Conservation (phyloP, 2,113 vertebrate species). For the Mellivora capensis region DNA sequence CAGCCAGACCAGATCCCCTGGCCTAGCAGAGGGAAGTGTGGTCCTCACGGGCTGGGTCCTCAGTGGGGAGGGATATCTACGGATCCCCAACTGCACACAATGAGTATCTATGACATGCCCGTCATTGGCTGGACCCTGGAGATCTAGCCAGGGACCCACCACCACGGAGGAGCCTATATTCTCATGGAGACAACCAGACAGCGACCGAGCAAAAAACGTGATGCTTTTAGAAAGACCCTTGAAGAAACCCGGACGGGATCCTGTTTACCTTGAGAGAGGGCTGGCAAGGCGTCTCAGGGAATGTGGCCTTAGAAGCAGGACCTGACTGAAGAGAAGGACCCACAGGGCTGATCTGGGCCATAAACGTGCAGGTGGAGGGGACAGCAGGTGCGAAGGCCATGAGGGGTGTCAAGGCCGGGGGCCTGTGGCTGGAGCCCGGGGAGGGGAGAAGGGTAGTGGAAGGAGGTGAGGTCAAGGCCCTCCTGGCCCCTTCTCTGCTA, state of each 20-base stretch:
- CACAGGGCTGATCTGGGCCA: no score
- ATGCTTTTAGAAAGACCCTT: neutral
- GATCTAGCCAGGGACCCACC: neutral
- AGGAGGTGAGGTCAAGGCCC: neutral
- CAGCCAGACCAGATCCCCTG: fast-evolving
- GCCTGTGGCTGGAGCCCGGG: fast-evolving
- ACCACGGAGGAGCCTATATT: neutral
- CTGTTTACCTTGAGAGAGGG: neutral
- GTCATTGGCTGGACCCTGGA: neutral
- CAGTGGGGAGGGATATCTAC: neutral
- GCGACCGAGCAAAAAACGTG: fast-evolving
- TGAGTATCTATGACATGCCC: neutral
- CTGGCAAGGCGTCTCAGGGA: neutral
- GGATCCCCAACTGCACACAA: neutral
- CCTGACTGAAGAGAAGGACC: neutral
- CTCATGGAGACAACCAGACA: neutral
- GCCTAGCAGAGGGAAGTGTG: no score
- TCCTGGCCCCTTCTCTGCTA: neutral
- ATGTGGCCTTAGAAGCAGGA: neutral
- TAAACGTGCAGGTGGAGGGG: neutral
- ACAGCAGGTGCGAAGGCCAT: neutral
- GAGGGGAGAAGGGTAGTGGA: fast-evolving
- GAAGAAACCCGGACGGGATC: no score
- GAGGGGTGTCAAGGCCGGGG: fast-evolving
- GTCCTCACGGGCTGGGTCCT: neutral